Conservation (phyloP, 2,888 invertebrate genomes). For the Scaptomyza tumidula region DNA sequence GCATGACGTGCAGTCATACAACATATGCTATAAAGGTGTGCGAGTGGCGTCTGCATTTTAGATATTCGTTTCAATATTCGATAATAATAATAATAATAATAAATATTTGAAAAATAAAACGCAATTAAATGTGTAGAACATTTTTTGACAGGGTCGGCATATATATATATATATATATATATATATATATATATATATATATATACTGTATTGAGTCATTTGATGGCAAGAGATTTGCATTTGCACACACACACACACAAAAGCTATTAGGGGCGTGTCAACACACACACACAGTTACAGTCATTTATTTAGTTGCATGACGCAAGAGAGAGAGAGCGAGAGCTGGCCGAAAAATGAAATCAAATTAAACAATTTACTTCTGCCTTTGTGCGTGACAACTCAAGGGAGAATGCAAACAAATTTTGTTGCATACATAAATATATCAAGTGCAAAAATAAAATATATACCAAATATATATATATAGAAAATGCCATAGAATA, state of each 20-base stretch:
- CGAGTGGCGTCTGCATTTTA: conserved; percentile 33
- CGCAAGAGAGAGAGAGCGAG: conserved; percentile 55
- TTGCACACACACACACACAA: conserved; percentile 28
- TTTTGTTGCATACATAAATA: conserved; percentile 70
- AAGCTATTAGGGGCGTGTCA: conserved; percentile 38
- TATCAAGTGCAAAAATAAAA: conserved; percentile 69
- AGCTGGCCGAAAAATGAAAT: conserved; percentile 61
- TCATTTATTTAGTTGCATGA: conserved; percentile 59
- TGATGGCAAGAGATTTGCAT: conserved; percentile 63
- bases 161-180: not conserved
- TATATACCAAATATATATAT: conserved; percentile 44
- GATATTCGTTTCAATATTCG: conserved; percentile 69
- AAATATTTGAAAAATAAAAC: conserved; percentile 79
- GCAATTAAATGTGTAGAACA: conserved; percentile 69
- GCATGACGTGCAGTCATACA: conserved; percentile 44
- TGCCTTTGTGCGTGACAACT: conserved; percentile 80
- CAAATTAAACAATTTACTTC: conserved; percentile 80
- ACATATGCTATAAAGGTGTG: conserved; percentile 30
- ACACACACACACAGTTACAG: conserved; percentile 21
- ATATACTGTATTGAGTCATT: conserved; percentile 64
- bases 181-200: not conserved
- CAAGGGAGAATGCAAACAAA: conserved; percentile 79
- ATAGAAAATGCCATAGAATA: conserved; percentile 64
- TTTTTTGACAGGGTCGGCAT: conserved; percentile 32
- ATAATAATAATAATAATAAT: conserved; percentile 74